Base-by-base conservation (phyloP, 2,797 vertebrate genomes). In the Anisognathus igniventris region DNA sequence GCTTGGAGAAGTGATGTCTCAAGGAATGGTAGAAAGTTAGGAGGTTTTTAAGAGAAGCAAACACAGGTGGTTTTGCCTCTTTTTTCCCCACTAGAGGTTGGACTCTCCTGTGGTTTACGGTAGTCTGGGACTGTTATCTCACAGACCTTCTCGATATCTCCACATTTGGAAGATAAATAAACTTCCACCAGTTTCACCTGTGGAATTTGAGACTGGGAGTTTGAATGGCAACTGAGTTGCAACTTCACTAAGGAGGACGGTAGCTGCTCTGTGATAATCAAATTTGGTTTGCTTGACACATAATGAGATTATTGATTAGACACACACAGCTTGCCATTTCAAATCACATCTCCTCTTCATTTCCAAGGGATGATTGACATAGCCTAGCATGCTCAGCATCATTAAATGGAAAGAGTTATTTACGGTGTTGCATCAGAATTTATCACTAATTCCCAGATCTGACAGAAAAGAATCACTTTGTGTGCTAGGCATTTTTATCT, bases 261-360 rank as follows among this genome's bases (percentile, higher is more conserved):
- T 73, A 90, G 77, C 74, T 75, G 76, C 76, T 96, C 56, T 84
- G 48, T 85, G 86, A 86, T 92, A 95, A 95, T 96, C 92, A 95
- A 94, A 96, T 96, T 92, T 93, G 87, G 74, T 91, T 96, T 95
- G 86, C 94, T 93, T 93, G 93, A 92, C 94, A 92, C 84, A 92
- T 93, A 95, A 96, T 96, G 94, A 83, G 93, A 93, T 95, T 96
- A 96, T 96, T 95, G 95, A 96, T 96, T 95, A 95, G 90, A 91
- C 60, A 91, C 80, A 78, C 45, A 30, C 88, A 92, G 83, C 75
- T 92, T 95, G 93, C 92, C 92, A 87, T 94, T 95, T 96, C 80
- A 85, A 94, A 92, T 96, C 93, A 91, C 94, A 94, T 92, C 90
- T 95, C 73, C 42, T 80, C 88, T 93, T 96, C 95, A 89, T 95